These are phyloP conservation scores for Tricholaema leucomelas DNA, from an alignment of 2,113 vertebrate species.

Conservation along the genomic window DNA sequence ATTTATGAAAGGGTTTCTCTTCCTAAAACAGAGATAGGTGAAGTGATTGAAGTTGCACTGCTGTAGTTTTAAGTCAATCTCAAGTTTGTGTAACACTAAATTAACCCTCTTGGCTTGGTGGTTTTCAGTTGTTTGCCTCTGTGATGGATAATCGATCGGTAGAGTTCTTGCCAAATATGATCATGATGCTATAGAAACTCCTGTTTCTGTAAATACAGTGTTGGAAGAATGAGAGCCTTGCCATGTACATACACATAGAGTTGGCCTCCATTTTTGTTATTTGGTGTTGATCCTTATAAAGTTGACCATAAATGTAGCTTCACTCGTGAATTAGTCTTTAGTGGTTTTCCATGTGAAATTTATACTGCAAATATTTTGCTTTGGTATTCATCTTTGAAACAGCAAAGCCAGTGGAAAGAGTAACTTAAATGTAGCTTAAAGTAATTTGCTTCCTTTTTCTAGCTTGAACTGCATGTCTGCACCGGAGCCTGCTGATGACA, in stretches of 20 bases:
- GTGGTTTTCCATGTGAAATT: neutral
- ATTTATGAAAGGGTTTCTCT: neutral
- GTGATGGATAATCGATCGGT: neutral
- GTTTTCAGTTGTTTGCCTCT: neutral
- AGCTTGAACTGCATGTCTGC: neutral
- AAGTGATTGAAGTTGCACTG: neutral
- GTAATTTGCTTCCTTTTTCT: neutral
- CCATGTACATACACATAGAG: neutral
- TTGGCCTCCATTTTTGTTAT: neutral
- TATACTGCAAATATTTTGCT: neutral
- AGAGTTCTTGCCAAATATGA: neutral
- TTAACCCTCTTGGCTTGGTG: neutral
- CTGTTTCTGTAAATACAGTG: neutral
- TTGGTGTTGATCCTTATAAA: neutral
- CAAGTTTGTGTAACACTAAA: neutral
- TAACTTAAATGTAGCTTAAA: neutral
- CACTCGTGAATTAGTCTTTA: neutral
- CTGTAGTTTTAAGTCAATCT: neutral
- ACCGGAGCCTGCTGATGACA: neutral
- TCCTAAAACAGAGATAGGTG: neutral
- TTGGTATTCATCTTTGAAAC: neutral
- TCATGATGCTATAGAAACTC: neutral
- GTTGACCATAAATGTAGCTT: neutral
- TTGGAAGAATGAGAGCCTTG: neutral
- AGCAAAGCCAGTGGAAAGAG: neutral